Percentiles rank a stretch among this genome's conserved stretches.
Evolutionary conservation across 2,888 invertebrate genomes (phyloP).

Genomic region (Machimus rusticus): DNA sequence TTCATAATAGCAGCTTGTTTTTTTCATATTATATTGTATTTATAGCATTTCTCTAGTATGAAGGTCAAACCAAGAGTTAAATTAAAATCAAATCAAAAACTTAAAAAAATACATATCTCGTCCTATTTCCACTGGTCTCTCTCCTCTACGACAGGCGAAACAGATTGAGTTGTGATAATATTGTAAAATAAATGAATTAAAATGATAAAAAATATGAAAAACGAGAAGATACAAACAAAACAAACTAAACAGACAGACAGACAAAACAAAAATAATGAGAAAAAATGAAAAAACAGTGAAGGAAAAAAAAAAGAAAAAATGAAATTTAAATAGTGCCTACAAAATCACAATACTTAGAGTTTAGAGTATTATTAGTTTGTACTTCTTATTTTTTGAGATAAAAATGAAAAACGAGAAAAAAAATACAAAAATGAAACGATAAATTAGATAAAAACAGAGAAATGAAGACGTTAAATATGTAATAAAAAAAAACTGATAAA

Average conservation of each 20-base stretch:
- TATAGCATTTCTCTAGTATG: not conserved
- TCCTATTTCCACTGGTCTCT: not conserved
- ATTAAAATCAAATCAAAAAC: not conserved
- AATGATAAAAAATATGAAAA: not conserved
- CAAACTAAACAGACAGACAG: not conserved
- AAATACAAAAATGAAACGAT: conserved; percentile 33
- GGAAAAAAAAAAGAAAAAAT: conserved; percentile 18
- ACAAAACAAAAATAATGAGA: not conserved
- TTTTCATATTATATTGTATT: not conserved
- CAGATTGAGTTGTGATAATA: conserved; percentile 31
- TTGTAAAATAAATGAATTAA: not conserved
- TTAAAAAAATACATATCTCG: conserved; percentile 12
- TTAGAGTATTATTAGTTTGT: conserved; percentile 55
- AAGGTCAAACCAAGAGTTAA: not conserved
- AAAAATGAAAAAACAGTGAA: not conserved
- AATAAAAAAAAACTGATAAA: not conserved
- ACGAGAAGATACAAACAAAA: not conserved
- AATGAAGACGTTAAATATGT: not conserved
- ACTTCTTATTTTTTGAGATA: conserved; percentile 47
- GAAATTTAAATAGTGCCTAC: conserved; percentile 60
- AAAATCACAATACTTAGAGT: conserved; percentile 65
- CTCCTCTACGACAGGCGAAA: not conserved
- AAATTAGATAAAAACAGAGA: not conserved
- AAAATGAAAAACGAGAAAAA: conserved; percentile 40
- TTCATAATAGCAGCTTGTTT: not conserved